Percentiles rank a stretch among this genome's conserved stretches.
Evolutionary conservation across 1,140 invertebrate species (phyloP).

Genomic region (Drosophila chauvacae): DNA sequence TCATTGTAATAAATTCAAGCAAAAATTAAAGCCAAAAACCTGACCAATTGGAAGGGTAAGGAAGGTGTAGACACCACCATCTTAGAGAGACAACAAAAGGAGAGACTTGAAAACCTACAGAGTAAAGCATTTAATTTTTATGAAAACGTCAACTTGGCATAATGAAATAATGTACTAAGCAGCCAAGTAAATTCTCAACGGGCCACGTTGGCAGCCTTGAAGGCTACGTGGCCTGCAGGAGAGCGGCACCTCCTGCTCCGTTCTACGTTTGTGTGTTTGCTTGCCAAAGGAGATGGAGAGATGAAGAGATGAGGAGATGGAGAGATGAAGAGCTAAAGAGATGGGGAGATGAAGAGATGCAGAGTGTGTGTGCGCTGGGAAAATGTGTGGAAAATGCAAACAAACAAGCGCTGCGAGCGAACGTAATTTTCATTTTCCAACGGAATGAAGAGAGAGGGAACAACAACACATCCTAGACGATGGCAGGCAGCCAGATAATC

Average conservation of each 20-base stretch:
- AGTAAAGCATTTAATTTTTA: conserved; percentile 74
- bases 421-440: conserved; percentile 73
- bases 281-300: conserved; percentile 26
- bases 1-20: conserved; percentile 7
- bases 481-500: conserved; percentile 69
- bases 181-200: conserved; percentile 39
- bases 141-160: conserved; percentile 70
- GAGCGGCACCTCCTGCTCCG: conserved; percentile 8
- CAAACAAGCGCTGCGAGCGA: conserved; percentile 59
- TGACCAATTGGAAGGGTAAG: not conserved
- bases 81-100: not conserved
- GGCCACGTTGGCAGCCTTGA: conserved; percentile 32
- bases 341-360: not conserved
- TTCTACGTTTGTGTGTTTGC: conserved; percentile 36
- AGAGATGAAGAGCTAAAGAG: not conserved
- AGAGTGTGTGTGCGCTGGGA: conserved; percentile 48
- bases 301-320: conserved; percentile 4
- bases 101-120: conserved; percentile 1
- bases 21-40: not conserved
- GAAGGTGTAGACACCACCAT: not conserved
- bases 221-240: conserved; percentile 8
- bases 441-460: not conserved
- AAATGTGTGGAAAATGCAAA: conserved; percentile 55
- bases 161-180: conserved; percentile 66
- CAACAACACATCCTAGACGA: conserved; percentile 18